Percentiles rank a stretch among this genome's conserved stretches.
Evolutionary conservation across 1,140 invertebrate species (phyloP).

Genomic region (Sitobion miscanthi): DNA sequence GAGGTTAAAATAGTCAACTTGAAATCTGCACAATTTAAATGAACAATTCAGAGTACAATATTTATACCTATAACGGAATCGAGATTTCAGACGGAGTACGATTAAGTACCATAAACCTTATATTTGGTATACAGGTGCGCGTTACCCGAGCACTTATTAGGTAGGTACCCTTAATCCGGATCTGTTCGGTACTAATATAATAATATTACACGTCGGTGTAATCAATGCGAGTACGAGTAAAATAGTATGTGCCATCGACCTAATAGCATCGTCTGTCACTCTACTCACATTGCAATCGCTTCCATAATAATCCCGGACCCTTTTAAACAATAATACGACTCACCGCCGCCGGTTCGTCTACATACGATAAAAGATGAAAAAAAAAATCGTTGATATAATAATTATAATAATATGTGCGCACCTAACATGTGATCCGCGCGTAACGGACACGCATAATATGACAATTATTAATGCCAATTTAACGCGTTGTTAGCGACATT

Average conservation of each 20-base stretch:
- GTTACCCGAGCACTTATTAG: no score
- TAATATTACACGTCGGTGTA: background rate
- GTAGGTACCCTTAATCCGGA: background rate
- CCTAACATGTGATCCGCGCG: no score
- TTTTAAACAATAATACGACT: background rate
- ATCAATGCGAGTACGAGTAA: background rate
- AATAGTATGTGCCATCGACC: background rate
- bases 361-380: background rate
- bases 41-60: no score
- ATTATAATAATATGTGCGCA: background rate
- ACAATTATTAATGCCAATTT: conserved; percentile 1
- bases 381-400: background rate
- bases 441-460: background rate
- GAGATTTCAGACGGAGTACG: no score
- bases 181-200: background rate
- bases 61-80: no score
- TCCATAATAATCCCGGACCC: background rate
- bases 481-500: background rate
- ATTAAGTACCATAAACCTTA: no score
- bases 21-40: no score
- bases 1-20: no score
- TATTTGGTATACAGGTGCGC: no score
- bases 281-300: no score
- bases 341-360: background rate
- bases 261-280: background rate